Base-by-base conservation (phyloP, 2,888 invertebrate genomes). In the Apodemia hepburni region DNA sequence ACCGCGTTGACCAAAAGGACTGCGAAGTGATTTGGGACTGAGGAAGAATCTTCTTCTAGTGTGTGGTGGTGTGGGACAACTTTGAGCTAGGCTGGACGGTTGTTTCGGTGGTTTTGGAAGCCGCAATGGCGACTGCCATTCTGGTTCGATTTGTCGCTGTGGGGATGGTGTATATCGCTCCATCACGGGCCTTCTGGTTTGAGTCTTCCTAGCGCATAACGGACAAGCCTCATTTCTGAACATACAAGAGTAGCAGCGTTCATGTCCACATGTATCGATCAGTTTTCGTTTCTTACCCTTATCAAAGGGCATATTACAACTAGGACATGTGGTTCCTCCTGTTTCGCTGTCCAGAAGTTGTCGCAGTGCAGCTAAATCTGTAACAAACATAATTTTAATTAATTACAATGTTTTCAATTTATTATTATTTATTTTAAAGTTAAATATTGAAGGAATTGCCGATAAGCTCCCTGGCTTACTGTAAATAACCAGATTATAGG, bases 241-340 rank as follows among this genome's bases (percentile, higher is more conserved):
- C 94, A 98, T 96, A 88, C 98, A 98, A 72, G 97, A 95, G 93
- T 98, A 98, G 87, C 98, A 98, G 68, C 98, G 93, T 84, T 98
- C 98, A 93, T 98, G 98, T 72, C 98, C 98, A 88, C 98, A 98
- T 67, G 97, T 95, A 92, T 98, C 98, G 81, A 98, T 98, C 79
- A 98, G 93, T 84, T 97, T 96, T 87, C 98, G 95, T 91, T 98
- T 98, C 92, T 98, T 98, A 86, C 98, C 98, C 91, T 98, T 97
- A 91, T 98, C 98, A 92, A 98, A 98, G 74, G 98, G 97, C 95
- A 97, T 97, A 86, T 95, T 95, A 92, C 97, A 97, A 85, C 96
- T 96, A 70, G 97, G 97, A 86, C 97, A 97, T 68, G 93, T 93
- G 61, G 93, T 93, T 69, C 93, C 93, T 64, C 94, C 94, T 64